Conservation (phyloP, 2,797 vertebrate genomes). For the Ptychadena robeensis region DNA sequence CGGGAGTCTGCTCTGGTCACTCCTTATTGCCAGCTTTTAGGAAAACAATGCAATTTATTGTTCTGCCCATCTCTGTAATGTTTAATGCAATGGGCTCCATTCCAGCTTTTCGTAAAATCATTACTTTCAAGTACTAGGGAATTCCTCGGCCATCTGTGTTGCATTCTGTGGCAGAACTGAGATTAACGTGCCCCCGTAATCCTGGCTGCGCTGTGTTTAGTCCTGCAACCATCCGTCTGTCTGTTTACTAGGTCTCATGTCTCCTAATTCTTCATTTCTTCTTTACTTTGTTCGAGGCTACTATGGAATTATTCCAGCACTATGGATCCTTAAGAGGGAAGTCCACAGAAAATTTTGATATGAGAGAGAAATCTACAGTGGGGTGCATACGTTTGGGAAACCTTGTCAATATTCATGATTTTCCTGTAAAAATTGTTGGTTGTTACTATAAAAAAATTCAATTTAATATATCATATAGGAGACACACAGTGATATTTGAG, state of each 20-base stretch:
- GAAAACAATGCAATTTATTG: slow-evolving; percentile 17
- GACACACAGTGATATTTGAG: no score
- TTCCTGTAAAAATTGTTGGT: no score
- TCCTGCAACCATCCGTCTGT: slow-evolving; percentile 46
- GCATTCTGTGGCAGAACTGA: slow-evolving; percentile 24
- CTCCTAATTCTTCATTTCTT: slow-evolving; percentile 9
- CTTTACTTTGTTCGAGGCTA: slow-evolving; percentile 2
- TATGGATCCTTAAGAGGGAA: not conserved
- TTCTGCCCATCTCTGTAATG: slow-evolving; percentile 1
- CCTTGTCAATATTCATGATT: no score
- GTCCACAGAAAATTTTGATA: no score
- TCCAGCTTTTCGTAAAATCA: slow-evolving; percentile 38
- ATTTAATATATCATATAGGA: no score
- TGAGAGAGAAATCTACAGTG: no score
- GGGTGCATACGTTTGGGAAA: no score
- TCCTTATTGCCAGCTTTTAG: not conserved
- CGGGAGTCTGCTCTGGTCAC: not conserved
- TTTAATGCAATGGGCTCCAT: not conserved
- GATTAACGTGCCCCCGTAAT: slow-evolving; percentile 46
- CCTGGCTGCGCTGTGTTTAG: slow-evolving; percentile 29
- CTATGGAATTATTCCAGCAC: not conserved
- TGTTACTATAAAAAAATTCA: no score
- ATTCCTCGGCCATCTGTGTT: slow-evolving; percentile 53
- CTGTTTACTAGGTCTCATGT: slow-evolving; percentile 32
- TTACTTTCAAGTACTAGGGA: slow-evolving; percentile 35